Evolutionary conservation across 2,113 vertebrate species (phyloP), one percentile per base, ranked within the genome.

Genomic region (Dasyprocta punctata): DNA sequence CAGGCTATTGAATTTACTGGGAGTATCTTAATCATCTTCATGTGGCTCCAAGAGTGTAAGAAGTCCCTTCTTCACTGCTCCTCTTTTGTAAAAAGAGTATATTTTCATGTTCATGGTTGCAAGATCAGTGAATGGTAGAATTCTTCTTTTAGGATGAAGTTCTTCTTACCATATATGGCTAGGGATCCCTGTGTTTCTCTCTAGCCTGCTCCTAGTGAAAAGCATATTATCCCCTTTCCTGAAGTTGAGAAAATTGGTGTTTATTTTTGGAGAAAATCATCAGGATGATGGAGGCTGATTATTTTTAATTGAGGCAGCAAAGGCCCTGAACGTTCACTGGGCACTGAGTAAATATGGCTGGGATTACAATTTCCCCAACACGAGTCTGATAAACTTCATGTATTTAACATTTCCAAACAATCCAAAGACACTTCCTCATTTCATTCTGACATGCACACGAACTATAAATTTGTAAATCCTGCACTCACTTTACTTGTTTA

Each of bases 241-340:
- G 58, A 86, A 93, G 65, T 95, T 90, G 49, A 44, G 5, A 89
- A 96, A 94, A 98, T 77, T 81, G 67, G 49, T 96, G 58, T 65
- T 93, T 97, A 88, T 91, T 95, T 96, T 95, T 44, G 69, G 81
- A 96, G 65, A 61, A 88, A 94, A 86, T 94, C 69, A 96, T 96
- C 85, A 95, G 56, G 38, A 92, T 89, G 88, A 73, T 61, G 80
- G 71, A 92, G 87, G 94, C 30, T 82, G 92, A 97, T 92, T 94
- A 78, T 63, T 67, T 94, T 90, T 96, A 90, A 92, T 44, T 71
- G 77, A 91, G n/a, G 41, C 73, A 86, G 56, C 1, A 3, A 33
- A 94, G 80, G 82, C 73, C n/a, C 47, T 89, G 44, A 94, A 73
- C 13, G 63, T 80, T 92, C 71, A 26, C 1, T 86, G 81, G 85